A percentile compares a stretch with the other conserved stretches of the same genome.
phyloP scores from a whole-genome alignment of 2,888 invertebrate genomes.

The Hirtodrosophila trivittata region DNA sequence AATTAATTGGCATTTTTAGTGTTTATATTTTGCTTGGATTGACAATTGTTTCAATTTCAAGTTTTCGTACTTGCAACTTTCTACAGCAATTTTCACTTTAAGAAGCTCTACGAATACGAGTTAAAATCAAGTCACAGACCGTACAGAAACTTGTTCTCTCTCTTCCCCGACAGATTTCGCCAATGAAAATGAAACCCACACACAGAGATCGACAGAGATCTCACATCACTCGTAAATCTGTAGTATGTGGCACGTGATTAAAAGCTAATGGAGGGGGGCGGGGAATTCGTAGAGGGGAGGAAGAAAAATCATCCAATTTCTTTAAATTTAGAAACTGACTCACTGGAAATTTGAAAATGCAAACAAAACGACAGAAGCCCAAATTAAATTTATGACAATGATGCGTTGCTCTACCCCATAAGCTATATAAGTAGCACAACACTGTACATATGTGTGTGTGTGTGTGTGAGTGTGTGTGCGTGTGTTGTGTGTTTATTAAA shows the following conservation, averaged over 20 bases:
- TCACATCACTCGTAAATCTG: background rate
- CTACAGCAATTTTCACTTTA: constrained; percentile 57
- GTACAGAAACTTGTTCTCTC: constrained; percentile 56
- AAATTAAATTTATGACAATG: constrained; percentile 50
- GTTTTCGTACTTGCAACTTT: constrained; percentile 59
- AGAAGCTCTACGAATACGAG: constrained; percentile 35
- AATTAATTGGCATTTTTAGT: constrained; percentile 62
- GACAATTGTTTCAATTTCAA: constrained; percentile 66
- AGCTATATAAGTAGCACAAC: background rate
- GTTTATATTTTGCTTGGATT: constrained; percentile 8
- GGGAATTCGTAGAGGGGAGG: background rate
- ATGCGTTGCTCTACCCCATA: background rate
- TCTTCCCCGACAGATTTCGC: constrained; percentile 50
- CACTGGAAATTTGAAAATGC: constrained; percentile 47
- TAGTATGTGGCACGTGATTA: constrained; percentile 42
- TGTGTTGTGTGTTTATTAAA: constrained; percentile 24
- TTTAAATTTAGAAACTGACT: constrained; percentile 58
- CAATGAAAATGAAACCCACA: constrained; percentile 60
- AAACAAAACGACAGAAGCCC: constrained; percentile 27
- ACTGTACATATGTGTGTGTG: constrained; percentile 1
- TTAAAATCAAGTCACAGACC: constrained; percentile 20
- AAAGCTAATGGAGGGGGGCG: constrained; percentile 9
- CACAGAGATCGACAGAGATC: constrained; percentile 21
- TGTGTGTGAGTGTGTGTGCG: constrained; percentile 5
- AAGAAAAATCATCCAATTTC: constrained; percentile 34